Conservation (phyloP, 2,888 invertebrate genomes). For the Coelopa pilipes region DNA sequence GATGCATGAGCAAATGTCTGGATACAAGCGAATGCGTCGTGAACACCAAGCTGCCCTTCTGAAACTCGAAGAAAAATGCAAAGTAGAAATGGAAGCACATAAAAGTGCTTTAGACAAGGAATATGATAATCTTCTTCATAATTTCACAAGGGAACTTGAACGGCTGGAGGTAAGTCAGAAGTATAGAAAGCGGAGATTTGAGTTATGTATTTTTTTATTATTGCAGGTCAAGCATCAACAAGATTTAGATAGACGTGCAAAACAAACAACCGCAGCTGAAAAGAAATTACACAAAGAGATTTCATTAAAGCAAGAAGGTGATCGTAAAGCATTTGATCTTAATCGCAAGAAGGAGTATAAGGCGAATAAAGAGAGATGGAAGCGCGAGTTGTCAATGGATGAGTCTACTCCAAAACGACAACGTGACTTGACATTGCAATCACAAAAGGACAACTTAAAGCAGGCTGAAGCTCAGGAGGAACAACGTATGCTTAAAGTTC, state of each 20-base stretch:
- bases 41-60: slow-evolving; percentile 96
- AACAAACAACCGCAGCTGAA: slow-evolving; percentile 88
- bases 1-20: slow-evolving; percentile 99
- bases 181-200: not conserved
- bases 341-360: slow-evolving; percentile 97
- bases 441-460: slow-evolving; percentile 91
- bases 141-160: slow-evolving; percentile 92
- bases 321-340: slow-evolving; percentile 89
- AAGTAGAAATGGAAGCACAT: slow-evolving; percentile 96
- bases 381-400: slow-evolving; percentile 90
- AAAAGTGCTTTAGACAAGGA: slow-evolving; percentile 95
- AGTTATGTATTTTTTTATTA: slow-evolving; percentile 20
- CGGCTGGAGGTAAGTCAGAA: slow-evolving; percentile 75
- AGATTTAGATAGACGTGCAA: slow-evolving; percentile 82
- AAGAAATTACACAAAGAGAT: slow-evolving; percentile 95
- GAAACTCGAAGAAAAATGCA: slow-evolving; percentile 94
- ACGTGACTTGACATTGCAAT: slow-evolving; percentile 88
- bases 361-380: slow-evolving; percentile 96
- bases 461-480: slow-evolving; percentile 92
- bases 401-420: slow-evolving; percentile 92
- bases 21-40: slow-evolving; percentile 96
- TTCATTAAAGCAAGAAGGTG: slow-evolving; percentile 86
- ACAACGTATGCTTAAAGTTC: slow-evolving; percentile 85
- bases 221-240: slow-evolving; percentile 77
- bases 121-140: slow-evolving; percentile 91